Conservation (phyloP, 2,113 vertebrate genomes). For the Hippocampus barbouri region DNA sequence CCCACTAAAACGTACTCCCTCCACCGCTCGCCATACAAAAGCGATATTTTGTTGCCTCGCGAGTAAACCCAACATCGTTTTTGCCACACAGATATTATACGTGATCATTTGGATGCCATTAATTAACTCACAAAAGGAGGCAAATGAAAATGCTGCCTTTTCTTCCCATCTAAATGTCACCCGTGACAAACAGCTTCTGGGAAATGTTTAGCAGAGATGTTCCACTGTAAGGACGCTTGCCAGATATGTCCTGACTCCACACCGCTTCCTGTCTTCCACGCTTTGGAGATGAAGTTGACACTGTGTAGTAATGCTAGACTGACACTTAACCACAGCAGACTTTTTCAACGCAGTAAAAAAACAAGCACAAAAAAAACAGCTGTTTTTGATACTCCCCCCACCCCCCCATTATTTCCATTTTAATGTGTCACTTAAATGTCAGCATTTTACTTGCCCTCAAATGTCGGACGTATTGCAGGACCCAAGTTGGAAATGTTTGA, state of each 20-base stretch:
- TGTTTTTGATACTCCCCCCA: not conserved
- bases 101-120: not conserved
- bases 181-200: slow-evolving; percentile 47
- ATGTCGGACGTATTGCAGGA: not conserved
- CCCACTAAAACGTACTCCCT: too few species aligned
- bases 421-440: not conserved
- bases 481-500: not conserved
- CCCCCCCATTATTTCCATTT: not conserved
- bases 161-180: not conserved
- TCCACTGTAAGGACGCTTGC: slow-evolving; percentile 29
- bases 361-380: too few species aligned
- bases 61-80: not conserved
- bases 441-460: not conserved
- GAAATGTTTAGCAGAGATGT: slow-evolving; percentile 44
- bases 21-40: not conserved
- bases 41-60: not conserved
- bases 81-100: not conserved
- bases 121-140: not conserved
- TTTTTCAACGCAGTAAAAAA: not conserved
- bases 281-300: not conserved
- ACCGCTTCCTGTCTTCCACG: slow-evolving; percentile 36
- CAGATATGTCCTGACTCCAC: slow-evolving; percentile 39
- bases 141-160: not conserved
- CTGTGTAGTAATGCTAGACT: not conserved
- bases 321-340: not conserved